Conservation (phyloP, 2,797 vertebrate species). For the Clarias platycephalus region DNA sequence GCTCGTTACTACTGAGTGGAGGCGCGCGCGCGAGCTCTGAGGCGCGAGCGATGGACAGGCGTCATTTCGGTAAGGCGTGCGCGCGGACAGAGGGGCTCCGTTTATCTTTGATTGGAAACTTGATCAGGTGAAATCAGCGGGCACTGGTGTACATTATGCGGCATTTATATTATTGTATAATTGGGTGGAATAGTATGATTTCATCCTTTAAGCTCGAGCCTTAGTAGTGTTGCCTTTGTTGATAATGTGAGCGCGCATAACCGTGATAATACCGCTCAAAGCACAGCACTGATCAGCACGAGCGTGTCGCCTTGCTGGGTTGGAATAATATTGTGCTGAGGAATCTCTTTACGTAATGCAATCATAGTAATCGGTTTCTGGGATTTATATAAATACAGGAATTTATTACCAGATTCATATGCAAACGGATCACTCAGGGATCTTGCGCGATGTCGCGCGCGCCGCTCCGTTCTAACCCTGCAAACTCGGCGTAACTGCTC, state of each 20-base stretch:
- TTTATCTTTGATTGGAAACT: neutral
- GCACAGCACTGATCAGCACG: neutral
- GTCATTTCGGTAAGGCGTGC: slow-evolving; percentile 33
- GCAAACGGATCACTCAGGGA: neutral
- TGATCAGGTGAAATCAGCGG: neutral
- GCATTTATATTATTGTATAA: neutral
- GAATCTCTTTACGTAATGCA: neutral
- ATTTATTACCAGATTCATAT: neutral
- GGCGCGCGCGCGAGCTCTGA: slow-evolving; percentile 12
- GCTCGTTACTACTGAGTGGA: neutral
- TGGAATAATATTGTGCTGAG: neutral
- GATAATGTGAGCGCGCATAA: neutral
- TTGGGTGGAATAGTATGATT: neutral
- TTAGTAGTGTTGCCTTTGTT: neutral
- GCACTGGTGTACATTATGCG: neutral
- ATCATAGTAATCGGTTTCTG: neutral
- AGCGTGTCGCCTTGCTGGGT: neutral
- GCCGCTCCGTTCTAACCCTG: neutral
- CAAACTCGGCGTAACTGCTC: slow-evolving; percentile 14
- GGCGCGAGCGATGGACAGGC: slow-evolving; percentile 17
- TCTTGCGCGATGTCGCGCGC: slow-evolving; percentile 4
- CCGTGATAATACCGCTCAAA: neutral
- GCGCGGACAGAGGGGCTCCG: neutral
- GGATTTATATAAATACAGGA: neutral
- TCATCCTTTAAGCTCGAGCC: neutral